Base-by-base conservation (phyloP, 2,888 invertebrate species). In the Stramonita haemastoma region DNA sequence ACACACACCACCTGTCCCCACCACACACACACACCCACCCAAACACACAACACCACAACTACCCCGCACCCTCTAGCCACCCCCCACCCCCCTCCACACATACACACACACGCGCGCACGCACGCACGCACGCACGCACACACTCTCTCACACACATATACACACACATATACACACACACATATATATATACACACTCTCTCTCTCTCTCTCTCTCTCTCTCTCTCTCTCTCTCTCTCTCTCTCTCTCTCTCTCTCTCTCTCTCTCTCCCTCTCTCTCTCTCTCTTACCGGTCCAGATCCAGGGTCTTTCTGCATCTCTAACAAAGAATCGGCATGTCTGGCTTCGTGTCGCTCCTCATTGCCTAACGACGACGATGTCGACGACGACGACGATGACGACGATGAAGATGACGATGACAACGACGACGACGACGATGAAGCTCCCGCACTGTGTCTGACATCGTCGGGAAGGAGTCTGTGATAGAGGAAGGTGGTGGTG, bases 401-500 rank as follows among this genome's bases (percentile, higher is more conserved):
- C 0, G 85, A 85, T 5, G 60, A 85, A 26, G 85, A 57, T 19
- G 57, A 57, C 60, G 29, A 85, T 32, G 85, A 85, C 32, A 57
- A 57, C 4, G 85, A 85, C 0, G 57, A 56, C 19, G 85, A 60
- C 8, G 81, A 36, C 0, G 46, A 8, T 8, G 46, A 22, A 22
- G 81, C 36, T 46, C 36, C 19, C 26, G 6, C 81, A 26, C 26
- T 46, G 0, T 60, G 81, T 15, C 56, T 81, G 83, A 88, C 83
- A 36, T 89, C 89, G 29, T 89, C 89, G 1, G 89, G 89, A 85
- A 89, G 29, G 15, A 89, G 83, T 57, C 46, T 89, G 70, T 89
- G 89, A 22, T 89, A 89, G 29, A 89, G 36, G 89, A 89, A 89
- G 11, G 84, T 89, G 36, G 89, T 84, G 19, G 85, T 70, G 60